A percentile compares a stretch with the other conserved stretches of the same genome.
Evolutionary conservation across 2,888 invertebrate genomes (phyloP).

Genomic region (Cephus spinipes): DNA sequence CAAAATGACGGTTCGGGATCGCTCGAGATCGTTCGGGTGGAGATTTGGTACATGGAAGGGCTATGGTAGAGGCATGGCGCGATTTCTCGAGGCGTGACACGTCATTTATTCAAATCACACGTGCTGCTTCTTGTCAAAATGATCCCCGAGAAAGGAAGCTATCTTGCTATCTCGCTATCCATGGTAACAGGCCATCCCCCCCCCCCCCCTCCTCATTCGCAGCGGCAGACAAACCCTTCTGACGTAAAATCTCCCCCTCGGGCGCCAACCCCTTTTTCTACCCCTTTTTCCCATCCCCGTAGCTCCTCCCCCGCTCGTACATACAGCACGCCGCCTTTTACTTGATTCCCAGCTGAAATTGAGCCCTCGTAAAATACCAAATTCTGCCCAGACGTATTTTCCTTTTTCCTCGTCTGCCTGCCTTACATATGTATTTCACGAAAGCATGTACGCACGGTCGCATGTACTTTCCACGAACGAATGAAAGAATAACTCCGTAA

Average conservation of each 20-base stretch:
- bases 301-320: conserved; percentile 13
- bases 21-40: not conserved
- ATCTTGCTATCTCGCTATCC: conserved; percentile 12
- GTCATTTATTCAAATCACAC: conserved; percentile 57
- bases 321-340: conserved; percentile 2
- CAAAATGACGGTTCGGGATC: not conserved
- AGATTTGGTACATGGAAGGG: not conserved
- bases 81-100: conserved; percentile 10
- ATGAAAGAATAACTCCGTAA: not conserved
- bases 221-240: not conserved
- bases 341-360: conserved; percentile 16
- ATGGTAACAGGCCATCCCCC: not conserved
- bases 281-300: not conserved
- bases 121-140: conserved; percentile 37
- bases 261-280: conserved; percentile 30
- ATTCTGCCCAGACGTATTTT: not conserved
- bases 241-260: conserved; percentile 19
- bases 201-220: not conserved
- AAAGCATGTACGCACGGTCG: not conserved
- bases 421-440: not conserved
- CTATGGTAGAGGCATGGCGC: not conserved
- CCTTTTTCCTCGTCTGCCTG: not conserved
- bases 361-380: conserved; percentile 10
- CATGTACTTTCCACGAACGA: not conserved
- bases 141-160: conserved; percentile 26